Evolutionary conservation across 2,797 vertebrate species (phyloP).

Genomic region (Eupleurogrammus muticus): DNA sequence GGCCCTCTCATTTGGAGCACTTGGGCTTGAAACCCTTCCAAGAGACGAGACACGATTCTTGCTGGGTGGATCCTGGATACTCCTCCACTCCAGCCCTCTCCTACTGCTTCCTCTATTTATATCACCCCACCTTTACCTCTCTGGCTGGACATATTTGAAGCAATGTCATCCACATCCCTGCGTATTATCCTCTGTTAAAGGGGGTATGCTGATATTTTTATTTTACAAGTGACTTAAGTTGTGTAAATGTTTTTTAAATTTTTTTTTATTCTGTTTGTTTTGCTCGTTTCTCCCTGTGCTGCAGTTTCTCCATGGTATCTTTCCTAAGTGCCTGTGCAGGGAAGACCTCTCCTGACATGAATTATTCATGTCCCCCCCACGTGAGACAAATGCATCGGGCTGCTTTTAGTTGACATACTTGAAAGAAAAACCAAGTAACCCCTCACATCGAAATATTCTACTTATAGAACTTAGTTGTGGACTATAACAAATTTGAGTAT

Average conservation of each 20-base stretch:
- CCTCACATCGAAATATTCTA: slow-evolving; percentile 20
- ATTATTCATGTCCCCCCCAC: slow-evolving; percentile 46
- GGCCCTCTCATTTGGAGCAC: slow-evolving; percentile 77
- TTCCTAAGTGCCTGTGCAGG: slow-evolving; percentile 27
- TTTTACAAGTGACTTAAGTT: neutral
- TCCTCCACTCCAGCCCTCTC: slow-evolving; percentile 26
- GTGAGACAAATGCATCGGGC: slow-evolving; percentile 20
- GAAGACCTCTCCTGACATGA: slow-evolving; percentile 32
- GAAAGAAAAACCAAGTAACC: slow-evolving; percentile 22
- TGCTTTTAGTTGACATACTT: slow-evolving; percentile 20
- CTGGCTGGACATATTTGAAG: slow-evolving; percentile 7
- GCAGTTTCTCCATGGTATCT: slow-evolving; percentile 7
- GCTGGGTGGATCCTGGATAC: slow-evolving; percentile 52
- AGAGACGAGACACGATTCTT: slow-evolving; percentile 63
- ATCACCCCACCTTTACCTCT: slow-evolving; percentile 24
- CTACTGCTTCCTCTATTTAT: slow-evolving; percentile 26
- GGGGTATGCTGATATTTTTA: neutral
- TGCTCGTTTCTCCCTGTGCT: neutral
- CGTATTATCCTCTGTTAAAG: neutral
- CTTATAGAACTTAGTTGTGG: neutral
- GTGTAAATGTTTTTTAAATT: neutral
- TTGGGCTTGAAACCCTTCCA: slow-evolving; percentile 63
- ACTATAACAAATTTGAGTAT: too few relatives aligned
- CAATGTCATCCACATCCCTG: neutral
- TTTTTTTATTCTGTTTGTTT: neutral